Evolutionary conservation across 2,888 invertebrate species (phyloP), one percentile per base, ranked within the genome.

Genomic region (Tipula helvola): DNA sequence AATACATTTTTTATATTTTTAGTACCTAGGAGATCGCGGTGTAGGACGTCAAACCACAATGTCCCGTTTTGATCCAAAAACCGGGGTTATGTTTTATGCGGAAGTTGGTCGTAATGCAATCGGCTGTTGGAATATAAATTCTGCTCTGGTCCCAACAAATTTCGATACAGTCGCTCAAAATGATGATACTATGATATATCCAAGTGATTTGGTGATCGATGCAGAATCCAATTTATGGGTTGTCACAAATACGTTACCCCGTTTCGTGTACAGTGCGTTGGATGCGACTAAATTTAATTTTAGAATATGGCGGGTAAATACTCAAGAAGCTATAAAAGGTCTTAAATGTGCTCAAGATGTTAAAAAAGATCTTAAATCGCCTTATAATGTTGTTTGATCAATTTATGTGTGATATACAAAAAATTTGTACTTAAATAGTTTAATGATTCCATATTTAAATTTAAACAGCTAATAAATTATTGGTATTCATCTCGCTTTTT

Each of bases 41-140:
- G 90, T 91, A 0, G 90, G 91, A 85, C 93, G 93, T 0, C 96
- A 96, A 89, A 93, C 95, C 0, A 95, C 96, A 0, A 94, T 95
- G 89, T 95, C 95, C 87, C 93, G 93, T 85, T 92, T 94, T 87
- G 95, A 96, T 89, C 90, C 92, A 3, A 89, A 90, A 0, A 93
- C 94, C 0, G 93, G 93, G 0, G 93, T 95, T 0, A 90, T 96
- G 57, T 95, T 96, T 91, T 94, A 94, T 89, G 94, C 94, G 0
- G 93, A 96, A 88, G 93, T 96, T 0, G 95, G 94, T 57, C 92
- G 93, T 28, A 95, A 96, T 89, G 95, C 95, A 0, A 90, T 97
- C 0, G 95, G 95, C 0, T 97, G 96, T 89, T 96, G 96, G 96
- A 95, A 96, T 88, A 93, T 93, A 39, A 41, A 36, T 0, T 39